phyloP scores from a whole-genome alignment of 2,797 vertebrate species.

The Acestrorhynchus altus region DNA sequence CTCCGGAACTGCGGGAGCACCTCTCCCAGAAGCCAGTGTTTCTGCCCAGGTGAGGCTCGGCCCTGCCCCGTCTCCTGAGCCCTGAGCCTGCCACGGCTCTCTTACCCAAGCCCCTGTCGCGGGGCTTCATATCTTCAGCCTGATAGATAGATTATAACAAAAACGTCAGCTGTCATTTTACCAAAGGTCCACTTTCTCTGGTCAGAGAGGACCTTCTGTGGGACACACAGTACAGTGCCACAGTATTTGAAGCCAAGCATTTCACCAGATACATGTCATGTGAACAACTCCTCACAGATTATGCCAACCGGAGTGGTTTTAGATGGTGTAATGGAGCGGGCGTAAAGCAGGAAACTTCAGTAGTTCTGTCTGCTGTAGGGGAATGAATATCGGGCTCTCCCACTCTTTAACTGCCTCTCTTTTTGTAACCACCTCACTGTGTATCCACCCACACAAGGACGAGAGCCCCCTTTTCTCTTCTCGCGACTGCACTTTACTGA shows the following conservation, averaged over 20 bases:
- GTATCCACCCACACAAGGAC: constrained; percentile 42
- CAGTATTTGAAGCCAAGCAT: constrained; percentile 28
- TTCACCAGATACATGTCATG: neutral
- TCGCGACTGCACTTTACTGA: constrained; percentile 76
- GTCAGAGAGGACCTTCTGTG: constrained; percentile 7
- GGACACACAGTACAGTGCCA: neutral
- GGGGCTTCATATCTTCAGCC: constrained; percentile 62
- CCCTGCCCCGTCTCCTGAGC: constrained; percentile 67
- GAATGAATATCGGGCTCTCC: constrained; percentile 26
- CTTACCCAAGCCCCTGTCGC: constrained; percentile 68
- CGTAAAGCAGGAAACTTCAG: constrained; percentile 43
- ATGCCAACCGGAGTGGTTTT: neutral
- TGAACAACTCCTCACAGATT: neutral
- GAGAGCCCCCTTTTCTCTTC: constrained; percentile 61
- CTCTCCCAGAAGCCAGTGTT: constrained; percentile 98
- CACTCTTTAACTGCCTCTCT: constrained; percentile 29
- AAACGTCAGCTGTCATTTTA: constrained; percentile 21
- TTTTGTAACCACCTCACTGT: constrained; percentile 35
- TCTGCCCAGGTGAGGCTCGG: constrained; percentile 92
- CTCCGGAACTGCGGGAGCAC: constrained; percentile 95
- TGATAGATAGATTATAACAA: constrained; percentile 46
- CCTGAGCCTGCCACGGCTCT: constrained; percentile 46
- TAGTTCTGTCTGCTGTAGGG: constrained; percentile 17
- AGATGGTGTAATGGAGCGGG: constrained; percentile 12
- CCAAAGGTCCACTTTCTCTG: constrained; percentile 12